phyloP scores from a whole-genome alignment of 2,113 vertebrate species.

The Solea solea region DNA sequence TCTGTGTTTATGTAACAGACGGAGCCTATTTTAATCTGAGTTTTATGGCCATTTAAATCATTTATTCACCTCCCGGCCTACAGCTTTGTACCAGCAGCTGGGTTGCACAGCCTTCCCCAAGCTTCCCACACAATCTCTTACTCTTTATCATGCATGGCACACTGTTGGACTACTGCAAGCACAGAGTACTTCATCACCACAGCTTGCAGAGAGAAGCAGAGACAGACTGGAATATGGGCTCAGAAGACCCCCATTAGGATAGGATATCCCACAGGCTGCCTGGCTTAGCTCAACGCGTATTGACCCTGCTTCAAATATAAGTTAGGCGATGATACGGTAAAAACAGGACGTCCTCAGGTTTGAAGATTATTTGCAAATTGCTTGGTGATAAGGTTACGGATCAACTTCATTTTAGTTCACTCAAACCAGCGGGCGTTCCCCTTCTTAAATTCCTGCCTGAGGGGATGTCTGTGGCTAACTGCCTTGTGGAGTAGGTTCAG shows the following conservation, averaged over 20 bases:
- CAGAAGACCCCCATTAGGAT: conserved; percentile 62
- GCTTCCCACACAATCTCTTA: conserved; percentile 45
- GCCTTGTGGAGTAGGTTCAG: conserved; percentile 56
- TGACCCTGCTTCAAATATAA: conserved; percentile 33
- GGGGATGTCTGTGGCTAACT: conserved; percentile 71
- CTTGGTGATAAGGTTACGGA: conserved; percentile 55
- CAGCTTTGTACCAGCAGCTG: conserved; percentile 65
- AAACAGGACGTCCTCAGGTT: conserved; percentile 47
- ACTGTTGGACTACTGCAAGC: conserved; percentile 67
- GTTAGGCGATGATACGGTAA: conserved; percentile 13
- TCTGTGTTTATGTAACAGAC: conserved; percentile 44
- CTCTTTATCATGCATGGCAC: conserved; percentile 77
- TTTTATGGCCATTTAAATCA: conserved; percentile 67
- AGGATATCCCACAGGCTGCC: conserved; percentile 58
- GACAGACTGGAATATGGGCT: conserved; percentile 59
- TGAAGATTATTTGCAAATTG: conserved; percentile 59
- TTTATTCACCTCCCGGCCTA: conserved; percentile 56
- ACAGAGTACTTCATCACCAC: conserved; percentile 72
- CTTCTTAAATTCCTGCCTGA: conserved; percentile 66
- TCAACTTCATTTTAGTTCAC: conserved; percentile 71
- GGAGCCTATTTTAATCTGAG: conserved; percentile 58
- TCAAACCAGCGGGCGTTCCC: conserved; percentile 64
- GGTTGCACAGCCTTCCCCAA: conserved; percentile 51
- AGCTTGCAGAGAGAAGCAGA: conserved; percentile 70
- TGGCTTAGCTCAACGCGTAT: conserved; percentile 20